A percentile compares a stretch with the other conserved stretches of the same genome.
Conservation (phyloP, 2,888 invertebrate species). For the Tolmerus cingulatus region DNA sequence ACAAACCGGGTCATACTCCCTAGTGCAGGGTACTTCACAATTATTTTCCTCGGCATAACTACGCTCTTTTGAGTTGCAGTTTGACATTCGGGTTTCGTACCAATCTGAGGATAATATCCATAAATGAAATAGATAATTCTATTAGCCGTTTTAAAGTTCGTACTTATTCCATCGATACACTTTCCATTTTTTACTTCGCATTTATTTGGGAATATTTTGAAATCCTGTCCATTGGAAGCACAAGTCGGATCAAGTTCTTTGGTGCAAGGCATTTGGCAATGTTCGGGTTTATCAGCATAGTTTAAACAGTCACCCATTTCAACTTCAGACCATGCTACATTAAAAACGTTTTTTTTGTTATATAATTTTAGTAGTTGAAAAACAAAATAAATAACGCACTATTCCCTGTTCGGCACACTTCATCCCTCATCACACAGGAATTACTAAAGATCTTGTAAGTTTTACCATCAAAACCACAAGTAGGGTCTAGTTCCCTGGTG, state of each 20-base stretch:
- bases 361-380: not conserved
- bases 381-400: not conserved
- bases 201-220: not conserved
- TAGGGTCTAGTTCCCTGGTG: not conserved
- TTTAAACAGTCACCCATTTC: not conserved
- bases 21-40: not conserved
- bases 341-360: not conserved
- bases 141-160: not conserved
- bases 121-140: not conserved
- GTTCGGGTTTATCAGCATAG: not conserved
- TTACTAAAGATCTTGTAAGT: conserved; percentile 26
- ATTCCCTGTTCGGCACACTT: not conserved
- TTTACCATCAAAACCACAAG: conserved; percentile 43
- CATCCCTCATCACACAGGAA: not conserved
- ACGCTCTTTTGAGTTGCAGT: not conserved
- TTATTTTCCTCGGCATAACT: not conserved
- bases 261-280: not conserved
- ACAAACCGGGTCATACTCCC: not conserved
- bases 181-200: not conserved
- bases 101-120: not conserved
- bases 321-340: conserved; percentile 5
- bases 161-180: not conserved
- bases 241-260: not conserved
- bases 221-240: not conserved
- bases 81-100: not conserved